Percentiles rank a stretch among this genome's conserved stretches.
These are phyloP conservation scores for Asteroscopus sphinx DNA, from an alignment of 2,888 invertebrate genomes.

Conservation along the genomic window DNA sequence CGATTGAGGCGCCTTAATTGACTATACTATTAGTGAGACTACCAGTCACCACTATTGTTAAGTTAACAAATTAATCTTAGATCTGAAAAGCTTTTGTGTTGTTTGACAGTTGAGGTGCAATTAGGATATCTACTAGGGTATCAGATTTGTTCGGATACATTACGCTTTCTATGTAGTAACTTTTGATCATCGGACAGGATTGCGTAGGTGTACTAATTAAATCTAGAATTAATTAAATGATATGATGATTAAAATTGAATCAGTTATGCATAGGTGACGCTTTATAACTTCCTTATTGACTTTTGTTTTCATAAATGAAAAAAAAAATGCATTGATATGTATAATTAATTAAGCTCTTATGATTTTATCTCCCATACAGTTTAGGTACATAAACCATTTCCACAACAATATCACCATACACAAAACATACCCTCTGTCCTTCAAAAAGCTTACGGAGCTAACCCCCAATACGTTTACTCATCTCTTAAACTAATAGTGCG, in stretches of 20 bases:
- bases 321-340: too few relatives aligned
- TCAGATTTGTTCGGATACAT: slow-evolving; percentile 35
- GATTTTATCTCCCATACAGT: too few relatives aligned
- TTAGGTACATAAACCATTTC: too few relatives aligned
- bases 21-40: slow-evolving; percentile 59
- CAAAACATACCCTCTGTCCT: background rate
- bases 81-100: slow-evolving; percentile 58
- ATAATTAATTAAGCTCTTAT: too few relatives aligned
- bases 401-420: background rate
- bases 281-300: too few relatives aligned
- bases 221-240: too few relatives aligned
- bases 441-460: slow-evolving; percentile 23
- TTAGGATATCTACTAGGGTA: slow-evolving; percentile 50
- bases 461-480: slow-evolving; percentile 40
- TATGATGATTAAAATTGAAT: too few relatives aligned
- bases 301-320: too few relatives aligned
- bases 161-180: background rate
- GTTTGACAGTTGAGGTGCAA: slow-evolving; percentile 54
- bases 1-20: slow-evolving; percentile 54
- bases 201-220: too few relatives aligned
- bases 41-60: slow-evolving; percentile 57
- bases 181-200: too few relatives aligned
- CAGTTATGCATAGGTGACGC: too few relatives aligned
- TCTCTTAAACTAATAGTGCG: slow-evolving; percentile 51
- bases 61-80: slow-evolving; percentile 66